Evolutionary conservation across 1,140 invertebrate species (phyloP).

Genomic region (Drosophila ficusphila): DNA sequence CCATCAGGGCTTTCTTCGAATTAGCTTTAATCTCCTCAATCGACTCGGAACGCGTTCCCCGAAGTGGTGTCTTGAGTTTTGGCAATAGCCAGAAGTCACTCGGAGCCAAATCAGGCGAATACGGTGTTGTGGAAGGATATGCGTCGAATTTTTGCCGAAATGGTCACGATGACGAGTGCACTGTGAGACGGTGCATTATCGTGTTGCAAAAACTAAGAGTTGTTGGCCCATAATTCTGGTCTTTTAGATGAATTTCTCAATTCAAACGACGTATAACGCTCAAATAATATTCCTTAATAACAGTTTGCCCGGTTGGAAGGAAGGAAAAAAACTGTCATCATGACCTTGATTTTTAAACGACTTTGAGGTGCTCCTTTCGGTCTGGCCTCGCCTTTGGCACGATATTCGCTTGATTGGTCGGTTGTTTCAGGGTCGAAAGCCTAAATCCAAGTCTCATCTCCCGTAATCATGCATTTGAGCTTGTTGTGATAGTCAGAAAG

Average conservation of each 20-base stretch:
- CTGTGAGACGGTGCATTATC: slow-evolving; percentile 1
- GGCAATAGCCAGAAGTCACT: slow-evolving; percentile 1
- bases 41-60: slow-evolving; percentile 9
- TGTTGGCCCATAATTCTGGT: slow-evolving; percentile 4
- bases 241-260: not conserved
- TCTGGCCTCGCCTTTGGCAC: too few relatives aligned
- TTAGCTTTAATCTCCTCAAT: slow-evolving; percentile 2
- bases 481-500: not conserved
- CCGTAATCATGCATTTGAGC: too few relatives aligned
- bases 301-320: not conserved
- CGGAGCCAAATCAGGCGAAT: not conserved
- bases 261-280: not conserved
- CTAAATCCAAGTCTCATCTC: too few relatives aligned
- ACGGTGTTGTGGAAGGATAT: not conserved
- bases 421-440: not conserved
- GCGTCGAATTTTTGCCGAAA: not conserved
- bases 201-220: slow-evolving; percentile 2
- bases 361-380: slow-evolving; percentile 8
- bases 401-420: too few relatives aligned
- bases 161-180: not conserved
- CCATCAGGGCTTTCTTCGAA: too few relatives aligned
- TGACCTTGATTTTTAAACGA: slow-evolving; percentile 20
- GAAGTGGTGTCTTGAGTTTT: slow-evolving; percentile 4
- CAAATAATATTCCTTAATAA: not conserved
- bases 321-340: slow-evolving; percentile 7